phyloP scores from a whole-genome alignment of 2,113 vertebrate species.

The Leiothrix lutea region DNA sequence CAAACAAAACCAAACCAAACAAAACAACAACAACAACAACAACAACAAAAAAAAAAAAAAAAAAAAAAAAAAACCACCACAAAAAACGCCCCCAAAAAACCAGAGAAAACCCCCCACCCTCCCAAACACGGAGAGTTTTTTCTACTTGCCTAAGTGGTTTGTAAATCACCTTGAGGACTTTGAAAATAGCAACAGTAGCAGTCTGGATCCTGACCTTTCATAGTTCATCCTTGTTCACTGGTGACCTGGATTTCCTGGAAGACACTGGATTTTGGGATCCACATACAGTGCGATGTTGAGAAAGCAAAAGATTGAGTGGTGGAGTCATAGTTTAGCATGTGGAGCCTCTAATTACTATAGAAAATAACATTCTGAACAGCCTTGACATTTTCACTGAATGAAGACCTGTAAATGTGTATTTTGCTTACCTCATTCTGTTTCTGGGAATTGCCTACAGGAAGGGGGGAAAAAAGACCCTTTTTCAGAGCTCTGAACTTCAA shows the following conservation, averaged over 20 bases:
- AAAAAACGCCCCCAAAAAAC: no score
- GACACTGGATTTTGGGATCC: background rate
- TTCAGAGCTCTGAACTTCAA: background rate
- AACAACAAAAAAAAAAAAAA: no score
- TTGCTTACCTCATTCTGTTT: background rate
- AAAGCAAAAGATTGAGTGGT: background rate
- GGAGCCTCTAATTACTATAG: background rate
- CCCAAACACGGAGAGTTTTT: background rate
- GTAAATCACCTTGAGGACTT: background rate
- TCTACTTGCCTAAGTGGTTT: background rate
- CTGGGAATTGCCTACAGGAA: background rate
- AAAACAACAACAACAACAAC: no score
- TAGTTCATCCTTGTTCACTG: fast-evolving
- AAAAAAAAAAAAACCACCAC: no score
- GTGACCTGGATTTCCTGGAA: background rate
- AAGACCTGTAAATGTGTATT: background rate
- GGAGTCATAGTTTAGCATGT: background rate
- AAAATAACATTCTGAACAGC: background rate
- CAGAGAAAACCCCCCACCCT: no score
- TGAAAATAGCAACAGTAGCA: background rate
- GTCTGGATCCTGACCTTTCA: background rate
- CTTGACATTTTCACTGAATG: background rate
- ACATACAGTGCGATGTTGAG: fast-evolving
- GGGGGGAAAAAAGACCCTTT: background rate
- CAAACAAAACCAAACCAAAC: no score